phyloP scores from a whole-genome alignment of 1,140 invertebrate genomes.

The Drosophila lini region DNA sequence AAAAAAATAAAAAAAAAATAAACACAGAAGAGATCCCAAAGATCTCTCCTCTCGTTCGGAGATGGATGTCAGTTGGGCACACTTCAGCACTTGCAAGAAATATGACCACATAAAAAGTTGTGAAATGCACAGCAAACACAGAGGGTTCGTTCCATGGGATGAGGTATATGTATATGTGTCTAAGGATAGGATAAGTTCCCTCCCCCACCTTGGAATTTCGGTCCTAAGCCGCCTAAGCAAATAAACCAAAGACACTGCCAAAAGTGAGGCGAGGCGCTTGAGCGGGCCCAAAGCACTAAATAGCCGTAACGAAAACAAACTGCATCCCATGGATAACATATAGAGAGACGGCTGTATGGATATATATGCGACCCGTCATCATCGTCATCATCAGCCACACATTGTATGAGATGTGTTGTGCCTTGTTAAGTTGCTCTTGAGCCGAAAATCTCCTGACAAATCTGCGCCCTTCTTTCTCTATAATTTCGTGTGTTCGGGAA shows the following conservation, averaged over 20 bases:
- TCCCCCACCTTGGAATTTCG: conserved; percentile 13
- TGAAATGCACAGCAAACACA: conserved; percentile 58
- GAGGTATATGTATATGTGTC: neutral
- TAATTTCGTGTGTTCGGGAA: conserved; percentile 42
- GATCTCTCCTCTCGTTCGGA: neutral
- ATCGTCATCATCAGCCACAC: conserved; percentile 37
- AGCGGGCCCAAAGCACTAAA: conserved; percentile 59
- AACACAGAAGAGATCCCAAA: neutral
- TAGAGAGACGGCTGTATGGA: neutral
- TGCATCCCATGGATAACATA: conserved; percentile 35
- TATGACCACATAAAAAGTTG: conserved; percentile 73
- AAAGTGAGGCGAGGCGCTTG: conserved; percentile 47
- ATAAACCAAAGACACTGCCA: conserved; percentile 51
- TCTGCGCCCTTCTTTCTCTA: conserved; percentile 36
- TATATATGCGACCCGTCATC: conserved; percentile 22
- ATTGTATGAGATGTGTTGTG: conserved; percentile 27
- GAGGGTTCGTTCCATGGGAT: neutral
- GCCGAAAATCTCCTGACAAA: conserved; percentile 47
- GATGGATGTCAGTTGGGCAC: conserved; percentile 43
- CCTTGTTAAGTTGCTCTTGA: conserved; percentile 46
- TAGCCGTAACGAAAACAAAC: conserved; percentile 67
- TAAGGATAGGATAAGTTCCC: conserved; percentile 41
- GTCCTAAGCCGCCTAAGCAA: conserved; percentile 68
- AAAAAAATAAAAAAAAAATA: neutral
- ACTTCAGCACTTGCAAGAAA: conserved; percentile 73